Evolutionary conservation across 2,888 invertebrate genomes (phyloP).

Genomic region (Caenorhabditis becei): DNA sequence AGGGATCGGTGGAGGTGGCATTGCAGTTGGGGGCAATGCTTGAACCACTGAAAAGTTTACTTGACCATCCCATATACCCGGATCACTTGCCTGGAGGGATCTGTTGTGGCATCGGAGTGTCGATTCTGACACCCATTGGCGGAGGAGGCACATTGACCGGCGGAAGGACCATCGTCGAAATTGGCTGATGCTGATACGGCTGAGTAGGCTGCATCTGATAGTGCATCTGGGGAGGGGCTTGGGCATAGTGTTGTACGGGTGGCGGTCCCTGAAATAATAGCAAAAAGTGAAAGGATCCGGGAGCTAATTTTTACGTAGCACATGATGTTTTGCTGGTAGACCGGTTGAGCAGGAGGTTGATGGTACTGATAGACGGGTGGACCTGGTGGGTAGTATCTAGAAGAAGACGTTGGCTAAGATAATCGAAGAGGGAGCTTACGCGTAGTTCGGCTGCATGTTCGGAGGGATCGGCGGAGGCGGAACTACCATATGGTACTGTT

Average conservation of each 20-base stretch:
- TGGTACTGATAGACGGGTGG: constrained; percentile 28
- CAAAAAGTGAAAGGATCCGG: background rate
- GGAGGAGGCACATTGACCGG: constrained; percentile 48
- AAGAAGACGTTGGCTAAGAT: background rate
- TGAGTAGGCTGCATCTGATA: constrained; percentile 25
- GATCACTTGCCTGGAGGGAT: constrained; percentile 33
- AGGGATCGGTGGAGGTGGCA: constrained; percentile 38
- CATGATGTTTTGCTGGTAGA: constrained; percentile 27
- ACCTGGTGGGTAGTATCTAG: constrained; percentile 18
- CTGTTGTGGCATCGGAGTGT: constrained; percentile 30
- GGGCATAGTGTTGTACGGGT: constrained; percentile 13
- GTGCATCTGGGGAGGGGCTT: constrained; percentile 15
- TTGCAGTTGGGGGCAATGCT: constrained; percentile 19
- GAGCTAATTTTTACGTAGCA: no score
- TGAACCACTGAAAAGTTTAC: constrained; percentile 20
- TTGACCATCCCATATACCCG: background rate
- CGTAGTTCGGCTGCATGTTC: constrained; percentile 14
- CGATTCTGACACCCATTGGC: constrained; percentile 45
- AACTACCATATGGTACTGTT: constrained; percentile 33
- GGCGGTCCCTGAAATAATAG: background rate
- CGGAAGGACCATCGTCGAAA: constrained; percentile 17
- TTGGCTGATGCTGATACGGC: background rate
- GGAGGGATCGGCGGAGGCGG: constrained; percentile 50
- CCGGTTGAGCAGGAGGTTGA: constrained; percentile 29
- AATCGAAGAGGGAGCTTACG: background rate